Evolutionary conservation across 2,888 invertebrate species (phyloP), one percentile per base, ranked within the genome.

Genomic region (Eupelmus urozonus): DNA sequence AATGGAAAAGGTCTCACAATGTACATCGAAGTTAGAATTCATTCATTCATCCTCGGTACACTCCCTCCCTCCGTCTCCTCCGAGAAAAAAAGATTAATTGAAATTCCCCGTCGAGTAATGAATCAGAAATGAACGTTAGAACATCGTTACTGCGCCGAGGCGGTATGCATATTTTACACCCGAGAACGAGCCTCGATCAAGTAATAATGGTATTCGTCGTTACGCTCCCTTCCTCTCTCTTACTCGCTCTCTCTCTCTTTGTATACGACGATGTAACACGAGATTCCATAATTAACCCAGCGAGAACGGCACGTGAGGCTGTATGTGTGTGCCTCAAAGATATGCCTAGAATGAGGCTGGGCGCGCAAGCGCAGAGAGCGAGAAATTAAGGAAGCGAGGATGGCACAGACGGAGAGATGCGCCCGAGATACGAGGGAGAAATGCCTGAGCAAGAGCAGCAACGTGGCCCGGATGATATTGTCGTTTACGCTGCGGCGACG

Each of bases 351-450:
- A 51, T 42, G 34, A 45, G 5, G 51, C 4, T 25, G 23, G 57
- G n/a, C n/a, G n/a, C n/a, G n/a, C n/a, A n/a, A n/a, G n/a, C n/a
- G n/a, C n/a, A 45, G 42, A 49, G 55, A 55, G 5, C 27, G 25
- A 60, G 75, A 75, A 75, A 75, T 75, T 75, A 75, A 75, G 75
- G 75, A 75, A 75, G 51, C 75, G 42, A 23, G 66, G 49, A 75
- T 67, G 34, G 66, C 34, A 66, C 65, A 66, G 65, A 49, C 27
- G 45, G 27, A 20, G 34, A 67, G 67, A 75, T 75, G 66, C 45
- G n/a, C n/a, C n/a, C n/a, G n/a, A n/a, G 73, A 57, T 23, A 53
- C 25, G 23, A 40, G 62, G n/a, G 20, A 29, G 34, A 34, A 11
- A 3, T 20, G 40, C 23, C n/a, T 27, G 16, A 27, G 25, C 18